These are phyloP conservation scores for Folsomia manolachei DNA, from an alignment of 2,888 invertebrate genomes.

Conservation along the genomic window DNA sequence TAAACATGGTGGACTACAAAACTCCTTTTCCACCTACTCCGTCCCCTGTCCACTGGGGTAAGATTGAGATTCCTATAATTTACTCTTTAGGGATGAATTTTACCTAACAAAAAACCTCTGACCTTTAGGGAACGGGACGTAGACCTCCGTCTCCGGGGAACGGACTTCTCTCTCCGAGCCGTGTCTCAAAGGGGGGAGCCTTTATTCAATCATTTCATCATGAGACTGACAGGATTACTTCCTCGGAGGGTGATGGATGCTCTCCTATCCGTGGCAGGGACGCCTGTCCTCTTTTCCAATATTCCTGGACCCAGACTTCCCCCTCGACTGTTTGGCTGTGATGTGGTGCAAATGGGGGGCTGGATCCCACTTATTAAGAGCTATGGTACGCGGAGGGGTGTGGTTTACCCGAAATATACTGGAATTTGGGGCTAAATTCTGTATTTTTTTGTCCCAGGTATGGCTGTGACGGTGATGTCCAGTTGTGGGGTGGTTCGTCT, in stretches of 20 bases:
- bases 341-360: constrained; percentile 37
- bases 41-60: constrained; percentile 36
- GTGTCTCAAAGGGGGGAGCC: constrained; percentile 40
- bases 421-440: too few species aligned
- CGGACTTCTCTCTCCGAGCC: constrained; percentile 24
- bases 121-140: background rate
- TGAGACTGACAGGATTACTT: constrained; percentile 40
- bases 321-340: constrained; percentile 35
- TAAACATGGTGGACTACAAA: constrained; percentile 37
- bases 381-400: constrained; percentile 4
- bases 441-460: constrained; percentile 21
- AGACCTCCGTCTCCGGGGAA: constrained; percentile 25
- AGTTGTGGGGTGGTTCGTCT: constrained; percentile 31
- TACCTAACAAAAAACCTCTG: background rate
- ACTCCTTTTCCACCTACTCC: constrained; percentile 46
- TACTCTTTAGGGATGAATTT: too few species aligned
- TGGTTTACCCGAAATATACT: too few species aligned
- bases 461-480: constrained; percentile 32
- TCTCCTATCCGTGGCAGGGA: constrained; percentile 38
- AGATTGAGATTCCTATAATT: constrained; percentile 28
- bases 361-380: constrained; percentile 45
- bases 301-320: constrained; percentile 42
- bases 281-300: constrained; percentile 44
- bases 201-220: constrained; percentile 41
- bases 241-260: constrained; percentile 35